Evolutionary conservation across 2,113 vertebrate genomes (phyloP).

Genomic region (Gracilinanus agilis): DNA sequence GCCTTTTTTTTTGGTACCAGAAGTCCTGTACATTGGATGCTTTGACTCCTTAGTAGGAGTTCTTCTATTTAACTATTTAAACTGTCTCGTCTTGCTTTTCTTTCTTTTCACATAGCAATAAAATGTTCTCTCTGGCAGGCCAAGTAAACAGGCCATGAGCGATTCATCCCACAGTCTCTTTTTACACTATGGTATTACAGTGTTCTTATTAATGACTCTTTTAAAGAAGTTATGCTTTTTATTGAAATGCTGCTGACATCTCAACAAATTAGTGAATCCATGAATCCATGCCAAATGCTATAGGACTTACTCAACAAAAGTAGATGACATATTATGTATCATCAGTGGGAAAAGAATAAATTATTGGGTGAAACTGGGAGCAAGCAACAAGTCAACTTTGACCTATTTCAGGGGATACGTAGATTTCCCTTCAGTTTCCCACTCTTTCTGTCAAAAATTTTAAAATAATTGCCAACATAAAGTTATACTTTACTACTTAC

Average conservation of each 20-base stretch:
- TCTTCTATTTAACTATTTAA: not conserved
- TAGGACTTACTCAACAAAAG: not conserved
- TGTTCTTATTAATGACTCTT: constrained; percentile 10
- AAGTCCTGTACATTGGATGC: accelerated
- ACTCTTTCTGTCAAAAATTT: not conserved
- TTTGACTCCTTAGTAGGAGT: not conserved
- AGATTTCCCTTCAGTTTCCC: not conserved
- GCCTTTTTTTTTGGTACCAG: not conserved
- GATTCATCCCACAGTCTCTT: not conserved
- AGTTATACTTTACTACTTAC: not conserved
- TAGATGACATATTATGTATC: not conserved
- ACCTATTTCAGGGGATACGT: not conserved
- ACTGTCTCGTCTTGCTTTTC: not conserved
- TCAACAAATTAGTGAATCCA: not conserved
- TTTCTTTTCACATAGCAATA: not conserved
- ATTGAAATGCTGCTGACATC: not conserved
- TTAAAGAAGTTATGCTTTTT: not conserved
- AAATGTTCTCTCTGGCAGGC: not conserved
- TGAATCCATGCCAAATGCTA: not conserved
- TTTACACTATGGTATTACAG: not conserved
- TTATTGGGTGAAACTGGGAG: not conserved
- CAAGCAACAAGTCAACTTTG: not conserved
- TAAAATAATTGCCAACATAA: not conserved
- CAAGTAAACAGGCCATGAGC: not conserved
- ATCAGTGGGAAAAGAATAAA: not conserved